Evolutionary conservation across 2,888 invertebrate species (phyloP), one percentile per base, ranked within the genome.

Genomic region (Melieria omissa): DNA sequence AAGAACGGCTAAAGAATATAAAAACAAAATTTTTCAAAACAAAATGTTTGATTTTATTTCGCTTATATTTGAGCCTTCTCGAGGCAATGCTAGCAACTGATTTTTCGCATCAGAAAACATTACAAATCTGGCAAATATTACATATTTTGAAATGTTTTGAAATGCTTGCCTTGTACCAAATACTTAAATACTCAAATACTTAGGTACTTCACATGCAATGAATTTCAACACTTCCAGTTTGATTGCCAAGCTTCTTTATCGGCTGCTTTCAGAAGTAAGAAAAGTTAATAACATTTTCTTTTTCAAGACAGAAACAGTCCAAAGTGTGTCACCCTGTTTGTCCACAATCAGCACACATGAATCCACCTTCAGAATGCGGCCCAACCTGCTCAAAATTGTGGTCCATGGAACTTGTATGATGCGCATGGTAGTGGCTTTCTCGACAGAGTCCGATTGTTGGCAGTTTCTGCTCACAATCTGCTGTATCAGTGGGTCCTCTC

Each of bases 361-460:
- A 76, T 96, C 93, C 65, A 91, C 91, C 83, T 97, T 95, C 67
- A 97, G 88, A 81, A 96, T 90, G 67, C 93, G 89, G 0, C 95
- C 94, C 54, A 96, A 88, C 77, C 89, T 89, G 1, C 95, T 94
- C 44, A 97, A 88, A 42, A 90, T 90, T 6, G 92, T 91, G 73
- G 90, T 87, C 63, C 90, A 87, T 70, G 90, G 89, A 44, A 95
- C 89, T 88, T 92, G 92, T 74, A 92, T 91, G 83, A 92, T 93
- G 81, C 94, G 92, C 80, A 92, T 92, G 76, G 91, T 89, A 16
- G 92, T 86, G 58, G 91, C 91, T 79, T 91, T 92, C 57, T 90
- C 88, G 5, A 94, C 91, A 0, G 88, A 86, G 44, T 80, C 80
- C 3, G 68, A 62, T 2, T 70, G 69, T 66, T 80, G 73, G 0